phyloP scores from a whole-genome alignment of 2,888 invertebrate species.

The Molorchus minor region DNA sequence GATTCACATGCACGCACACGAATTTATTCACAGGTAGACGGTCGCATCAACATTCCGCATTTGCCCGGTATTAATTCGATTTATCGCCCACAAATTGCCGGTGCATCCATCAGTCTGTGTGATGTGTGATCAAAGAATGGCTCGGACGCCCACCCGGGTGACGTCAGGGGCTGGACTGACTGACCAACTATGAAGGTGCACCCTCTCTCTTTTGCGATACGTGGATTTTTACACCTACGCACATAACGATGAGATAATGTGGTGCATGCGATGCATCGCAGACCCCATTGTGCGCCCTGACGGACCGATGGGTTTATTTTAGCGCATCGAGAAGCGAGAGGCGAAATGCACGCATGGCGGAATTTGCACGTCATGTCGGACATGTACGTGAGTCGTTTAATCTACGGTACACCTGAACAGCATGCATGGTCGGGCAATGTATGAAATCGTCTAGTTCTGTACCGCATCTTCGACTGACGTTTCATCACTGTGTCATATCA shows the following conservation, averaged over 20 bases:
- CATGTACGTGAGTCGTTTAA: too few species aligned
- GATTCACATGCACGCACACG: not conserved
- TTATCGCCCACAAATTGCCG: not conserved
- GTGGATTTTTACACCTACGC: not conserved
- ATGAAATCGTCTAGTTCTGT: too few species aligned
- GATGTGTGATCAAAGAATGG: not conserved
- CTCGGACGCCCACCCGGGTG: not conserved
- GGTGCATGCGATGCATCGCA: not conserved
- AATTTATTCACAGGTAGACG: not conserved
- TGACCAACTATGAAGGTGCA: not conserved
- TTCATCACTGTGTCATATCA: too few species aligned
- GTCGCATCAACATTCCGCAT: not conserved
- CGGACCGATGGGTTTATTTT: not conserved
- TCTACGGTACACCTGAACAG: too few species aligned
- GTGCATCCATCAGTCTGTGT: not conserved
- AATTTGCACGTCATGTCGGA: not conserved
- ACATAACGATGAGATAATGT: not conserved
- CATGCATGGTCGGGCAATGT: too few species aligned
- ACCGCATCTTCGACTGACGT: too few species aligned
- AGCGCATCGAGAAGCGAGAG: not conserved
- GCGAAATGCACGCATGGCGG: not conserved
- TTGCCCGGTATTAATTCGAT: not conserved
- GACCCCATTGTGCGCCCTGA: not conserved
- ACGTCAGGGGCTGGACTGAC: not conserved
- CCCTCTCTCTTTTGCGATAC: not conserved